Base-by-base conservation (phyloP, 2,113 vertebrate genomes). In the Castor canadensis region DNA sequence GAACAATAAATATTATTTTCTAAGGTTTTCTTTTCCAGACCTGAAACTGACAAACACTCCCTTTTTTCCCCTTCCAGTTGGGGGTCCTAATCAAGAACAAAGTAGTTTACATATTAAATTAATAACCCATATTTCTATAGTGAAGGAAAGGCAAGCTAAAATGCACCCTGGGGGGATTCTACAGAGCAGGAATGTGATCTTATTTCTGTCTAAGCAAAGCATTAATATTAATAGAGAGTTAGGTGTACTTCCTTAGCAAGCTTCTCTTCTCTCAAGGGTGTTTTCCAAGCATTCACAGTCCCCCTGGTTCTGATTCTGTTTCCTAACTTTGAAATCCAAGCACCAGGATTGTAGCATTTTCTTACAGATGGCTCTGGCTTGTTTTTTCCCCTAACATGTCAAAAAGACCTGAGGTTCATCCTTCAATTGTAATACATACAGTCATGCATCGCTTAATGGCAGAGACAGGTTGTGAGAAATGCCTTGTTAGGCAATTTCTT, bases 51-150 rank as follows among this genome's bases (percentile, higher is more conserved):
- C 69, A 87, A 52, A 76, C 8, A 0, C 72, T 92, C n/a, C 35
- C 49, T 83, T 64, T 71, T 54, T 24, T 64, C 19, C 52, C 66
- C 7, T 67, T 49, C 15, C 11, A 54, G 73, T 45, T 60, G 32
- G 71, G 32, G 38, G 26, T 69, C 35, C 76, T 85, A 73, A 76
- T 80, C 19, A 52, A 35, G 62, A 77, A 15, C 26, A 47, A 49
- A 72, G 47, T 76, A 43, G 62, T 97, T 97, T 97, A 91, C 93
- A 94, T 96, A 96, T 79, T 97, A 97, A 97, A 96, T 95, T 95
- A 89, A 69, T 93, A 96, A 45, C 9, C 15, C 0, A 12, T 80
- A 35, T 84, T 77, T 87, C 91, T 45, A 0, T 40, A 54, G 77
- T 76, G 91, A 84, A 75, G 60, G 28, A 95, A 89, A 95, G 28